Evolutionary conservation across 2,113 vertebrate species (phyloP).

Genomic region (Lasiurus cinereus): DNA sequence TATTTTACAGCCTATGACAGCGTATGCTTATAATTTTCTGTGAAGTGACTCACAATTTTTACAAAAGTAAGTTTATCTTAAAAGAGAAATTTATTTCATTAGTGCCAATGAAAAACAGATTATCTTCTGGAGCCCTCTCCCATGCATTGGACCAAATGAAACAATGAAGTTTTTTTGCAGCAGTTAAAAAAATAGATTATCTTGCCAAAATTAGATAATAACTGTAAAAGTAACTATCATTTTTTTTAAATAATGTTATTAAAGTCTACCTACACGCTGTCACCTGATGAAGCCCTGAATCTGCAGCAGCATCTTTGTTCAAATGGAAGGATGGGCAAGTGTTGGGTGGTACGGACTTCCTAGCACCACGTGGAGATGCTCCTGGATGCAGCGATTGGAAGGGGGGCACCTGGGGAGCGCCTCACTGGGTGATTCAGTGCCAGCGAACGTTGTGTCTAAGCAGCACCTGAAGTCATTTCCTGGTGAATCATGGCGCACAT

Average conservation of each 20-base stretch:
- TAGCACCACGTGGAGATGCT: background rate
- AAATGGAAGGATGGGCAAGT: background rate
- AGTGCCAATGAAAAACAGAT: background rate
- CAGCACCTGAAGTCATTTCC: background rate
- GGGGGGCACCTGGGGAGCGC: background rate
- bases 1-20: background rate
- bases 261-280: background rate
- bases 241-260: background rate
- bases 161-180: too few species aligned
- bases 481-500: background rate
- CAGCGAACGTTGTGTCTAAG: background rate
- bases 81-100: constrained; percentile 39
- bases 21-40: background rate
- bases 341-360: background rate
- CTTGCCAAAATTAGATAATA: background rate
- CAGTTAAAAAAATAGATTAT: background rate
- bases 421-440: background rate
- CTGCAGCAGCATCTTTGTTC: background rate
- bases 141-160: too few species aligned
- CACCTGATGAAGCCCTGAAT: background rate
- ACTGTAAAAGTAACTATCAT: background rate
- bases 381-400: background rate
- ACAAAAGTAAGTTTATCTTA: constrained; percentile 16
- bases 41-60: constrained; percentile 46
- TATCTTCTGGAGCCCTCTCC: too few species aligned